phyloP scores from a whole-genome alignment of 2,888 invertebrate genomes.

The Laspeyria flexula region DNA sequence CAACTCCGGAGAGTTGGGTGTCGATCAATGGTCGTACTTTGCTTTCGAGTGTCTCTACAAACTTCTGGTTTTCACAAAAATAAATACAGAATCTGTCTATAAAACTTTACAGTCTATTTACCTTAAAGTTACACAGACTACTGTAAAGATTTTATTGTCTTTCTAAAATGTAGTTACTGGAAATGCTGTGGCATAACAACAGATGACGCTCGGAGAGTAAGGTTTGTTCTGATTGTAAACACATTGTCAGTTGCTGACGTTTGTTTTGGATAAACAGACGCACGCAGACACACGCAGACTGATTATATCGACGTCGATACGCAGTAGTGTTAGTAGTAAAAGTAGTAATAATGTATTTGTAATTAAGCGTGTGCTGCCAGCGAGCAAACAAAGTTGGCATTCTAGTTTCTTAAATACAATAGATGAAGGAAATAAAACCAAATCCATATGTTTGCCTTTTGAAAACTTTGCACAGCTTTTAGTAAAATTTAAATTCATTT shows the following conservation, averaged over 20 bases:
- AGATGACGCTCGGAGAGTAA: slow-evolving; percentile 1
- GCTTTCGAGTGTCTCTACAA: slow-evolving; percentile 29
- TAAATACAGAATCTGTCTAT: slow-evolving; percentile 30
- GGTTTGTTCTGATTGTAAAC: slow-evolving; percentile 8
- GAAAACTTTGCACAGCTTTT: too few species aligned
- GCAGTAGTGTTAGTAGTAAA: not conserved
- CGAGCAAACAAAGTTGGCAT: too few species aligned
- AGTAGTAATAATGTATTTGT: not conserved
- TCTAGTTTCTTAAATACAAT: too few species aligned
- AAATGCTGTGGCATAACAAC: slow-evolving; percentile 1
- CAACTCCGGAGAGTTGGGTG: slow-evolving; percentile 32
- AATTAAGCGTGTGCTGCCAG: too few species aligned
- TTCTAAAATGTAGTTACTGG: slow-evolving; percentile 16
- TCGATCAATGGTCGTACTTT: slow-evolving; percentile 33
- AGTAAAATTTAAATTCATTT: too few species aligned
- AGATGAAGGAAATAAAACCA: too few species aligned
- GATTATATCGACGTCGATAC: not conserved
- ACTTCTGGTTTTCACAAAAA: slow-evolving; percentile 28
- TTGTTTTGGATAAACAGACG: slow-evolving; percentile 11
- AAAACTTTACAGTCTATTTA: slow-evolving; percentile 18
- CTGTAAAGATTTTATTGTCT: slow-evolving; percentile 14
- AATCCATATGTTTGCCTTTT: too few species aligned
- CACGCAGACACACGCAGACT: slow-evolving; percentile 5
- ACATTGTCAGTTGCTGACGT: slow-evolving; percentile 4
- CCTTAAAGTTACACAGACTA: slow-evolving; percentile 7